Evolutionary conservation across 2,888 invertebrate species (phyloP), one percentile per base, ranked within the genome.

Genomic region (Smittia aterrima): DNA sequence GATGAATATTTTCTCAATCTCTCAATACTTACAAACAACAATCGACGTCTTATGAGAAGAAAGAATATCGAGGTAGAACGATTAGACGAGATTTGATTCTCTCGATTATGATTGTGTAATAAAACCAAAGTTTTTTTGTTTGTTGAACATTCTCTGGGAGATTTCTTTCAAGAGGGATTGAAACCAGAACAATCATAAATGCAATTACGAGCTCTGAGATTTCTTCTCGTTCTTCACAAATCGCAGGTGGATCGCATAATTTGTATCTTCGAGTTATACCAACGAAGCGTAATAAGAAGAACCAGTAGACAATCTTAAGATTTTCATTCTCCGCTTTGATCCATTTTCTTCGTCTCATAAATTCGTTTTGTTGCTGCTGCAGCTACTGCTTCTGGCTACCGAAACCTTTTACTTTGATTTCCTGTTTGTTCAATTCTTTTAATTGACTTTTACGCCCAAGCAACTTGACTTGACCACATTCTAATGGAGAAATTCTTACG

Each of bases 371-470:
- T n/a, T 47, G 47, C 16, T 47, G 47, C 16, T 47, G 47, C 16
- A 47, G 47, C 47, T 47, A 47, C 47, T 47, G 47, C 47, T 47
- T 47, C 11, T 47, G 47, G 47, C 47, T 47, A 47, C 47, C 47
- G 47, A 47, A 47, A 47, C 16, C 3, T 16, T 47, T 47, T 47
- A 47, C 47, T 47, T n/a, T 47, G 47, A 47, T 47, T 47, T 47
- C 47, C 47, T 47, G 47, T 47, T 13, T 16, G n/a, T 47, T 47
- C 47, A 47, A n/a, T 32, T 32, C 47, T 47, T 47, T n/a, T 47
- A 47, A 47, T 47, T 16, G 16, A 11, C 2, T 47, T 47, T 16
- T n/a, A 47, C 47, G 47, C n/a, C 47, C 47, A 47, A 6, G 32
- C 32, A n/a, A n/a, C 9, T n/a, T n/a, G 47, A 47, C 16, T 47